Evolutionary conservation across 1,140 invertebrate genomes (phyloP).

Genomic region (Drosophila truncata): DNA sequence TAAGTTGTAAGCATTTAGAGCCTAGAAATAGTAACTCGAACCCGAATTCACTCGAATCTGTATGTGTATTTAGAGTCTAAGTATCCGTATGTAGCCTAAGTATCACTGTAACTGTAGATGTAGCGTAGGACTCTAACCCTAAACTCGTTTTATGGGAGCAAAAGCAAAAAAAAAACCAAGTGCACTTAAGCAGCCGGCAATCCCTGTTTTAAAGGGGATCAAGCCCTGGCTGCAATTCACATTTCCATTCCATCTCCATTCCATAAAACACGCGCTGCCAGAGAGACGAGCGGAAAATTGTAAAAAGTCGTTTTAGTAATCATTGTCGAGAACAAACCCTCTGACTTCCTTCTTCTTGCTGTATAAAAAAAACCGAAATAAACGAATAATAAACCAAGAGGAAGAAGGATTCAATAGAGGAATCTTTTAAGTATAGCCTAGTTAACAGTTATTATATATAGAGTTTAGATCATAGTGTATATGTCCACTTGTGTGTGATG

Average conservation of each 20-base stretch:
- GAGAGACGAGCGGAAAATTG: constrained; percentile 30
- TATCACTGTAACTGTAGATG: constrained; percentile 23
- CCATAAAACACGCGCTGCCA: constrained; percentile 1
- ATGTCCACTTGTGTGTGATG: constrained; percentile 71
- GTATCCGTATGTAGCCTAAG: constrained; percentile 26
- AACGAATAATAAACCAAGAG: constrained; percentile 13
- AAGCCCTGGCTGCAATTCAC: constrained; percentile 28
- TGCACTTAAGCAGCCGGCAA: constrained; percentile 26
- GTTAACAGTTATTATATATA: constrained; percentile 31
- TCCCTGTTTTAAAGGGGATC: constrained; percentile 45
- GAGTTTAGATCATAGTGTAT: constrained; percentile 17
- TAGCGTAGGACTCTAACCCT: constrained; percentile 37
- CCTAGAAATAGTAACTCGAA: constrained; percentile 36
- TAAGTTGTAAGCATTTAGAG: constrained; percentile 79
- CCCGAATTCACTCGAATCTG: constrained; percentile 17
- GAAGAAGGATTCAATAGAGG: background rate
- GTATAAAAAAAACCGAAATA: constrained; percentile 50
- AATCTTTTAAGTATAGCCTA: constrained; percentile 23
- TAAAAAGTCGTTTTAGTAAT: constrained; percentile 78
- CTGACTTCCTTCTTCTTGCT: constrained; percentile 35
- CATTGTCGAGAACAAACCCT: constrained; percentile 41
- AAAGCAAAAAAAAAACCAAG: constrained; percentile 35
- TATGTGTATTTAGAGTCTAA: constrained; percentile 25
- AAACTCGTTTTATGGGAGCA: constrained; percentile 58
- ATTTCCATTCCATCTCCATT: constrained; percentile 35